phyloP scores from a whole-genome alignment of 2,797 vertebrate genomes.

The Oreortyx pictus region DNA sequence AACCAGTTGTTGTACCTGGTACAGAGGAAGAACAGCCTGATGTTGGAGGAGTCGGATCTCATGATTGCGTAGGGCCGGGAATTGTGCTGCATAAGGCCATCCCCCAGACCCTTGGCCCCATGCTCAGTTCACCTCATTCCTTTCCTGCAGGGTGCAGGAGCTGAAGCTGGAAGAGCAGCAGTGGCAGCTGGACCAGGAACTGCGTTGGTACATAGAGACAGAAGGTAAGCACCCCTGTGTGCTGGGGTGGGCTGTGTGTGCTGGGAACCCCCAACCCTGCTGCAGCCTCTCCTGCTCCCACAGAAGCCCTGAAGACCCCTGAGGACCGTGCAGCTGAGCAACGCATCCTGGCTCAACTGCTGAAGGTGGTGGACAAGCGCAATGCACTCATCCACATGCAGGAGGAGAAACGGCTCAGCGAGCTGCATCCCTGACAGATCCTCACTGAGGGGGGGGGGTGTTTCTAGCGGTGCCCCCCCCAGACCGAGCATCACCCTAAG shows the following conservation, averaged over 20 bases:
- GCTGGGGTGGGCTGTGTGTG: no score
- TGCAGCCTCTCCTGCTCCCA: background rate
- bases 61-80: slow-evolving; percentile 88
- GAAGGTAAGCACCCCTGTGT: slow-evolving; percentile 72
- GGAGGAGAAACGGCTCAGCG: slow-evolving; percentile 89
- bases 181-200: slow-evolving; percentile 87
- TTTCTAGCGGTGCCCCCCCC: background rate
- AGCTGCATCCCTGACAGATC: slow-evolving; percentile 71
- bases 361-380: slow-evolving; percentile 91
- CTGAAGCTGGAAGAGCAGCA: slow-evolving; percentile 93
- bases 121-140: background rate
- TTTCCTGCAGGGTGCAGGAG: slow-evolving; percentile 84
- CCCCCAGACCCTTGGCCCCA: background rate
- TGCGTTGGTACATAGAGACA: slow-evolving; percentile 85
- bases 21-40: slow-evolving; percentile 89
- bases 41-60: slow-evolving; percentile 93
- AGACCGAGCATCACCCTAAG: background rate
- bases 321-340: slow-evolving; percentile 83
- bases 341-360: slow-evolving; percentile 82
- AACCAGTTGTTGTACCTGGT: slow-evolving; percentile 90
- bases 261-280: fast-evolving
- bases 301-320: slow-evolving; percentile 84
- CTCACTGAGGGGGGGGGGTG: background rate
- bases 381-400: slow-evolving; percentile 88
- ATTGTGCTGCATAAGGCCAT: background rate